phyloP scores from a whole-genome alignment of 2,797 vertebrate genomes.

The Sebastes steindachneri region DNA sequence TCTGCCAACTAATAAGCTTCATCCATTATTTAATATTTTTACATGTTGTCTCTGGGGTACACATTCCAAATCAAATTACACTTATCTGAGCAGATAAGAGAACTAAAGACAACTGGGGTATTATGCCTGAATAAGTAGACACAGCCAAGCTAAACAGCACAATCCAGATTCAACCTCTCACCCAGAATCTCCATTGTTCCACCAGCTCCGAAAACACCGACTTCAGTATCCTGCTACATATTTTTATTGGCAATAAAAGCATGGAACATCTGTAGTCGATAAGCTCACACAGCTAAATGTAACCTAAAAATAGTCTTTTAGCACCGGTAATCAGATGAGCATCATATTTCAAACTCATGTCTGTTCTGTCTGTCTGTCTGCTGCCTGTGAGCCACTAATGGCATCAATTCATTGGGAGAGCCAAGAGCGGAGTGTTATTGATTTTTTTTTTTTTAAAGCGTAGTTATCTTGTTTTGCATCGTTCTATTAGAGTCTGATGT shows the following conservation, averaged over 20 bases:
- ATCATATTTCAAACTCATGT: constrained; percentile 32
- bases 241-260: neutral
- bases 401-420: constrained; percentile 41
- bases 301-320: constrained; percentile 36
- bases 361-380: constrained; percentile 4
- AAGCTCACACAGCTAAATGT: neutral
- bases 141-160: neutral
- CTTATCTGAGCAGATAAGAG: neutral
- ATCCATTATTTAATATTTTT: neutral
- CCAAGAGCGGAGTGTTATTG: constrained; percentile 59
- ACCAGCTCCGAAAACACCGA: neutral
- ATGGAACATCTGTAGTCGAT: constrained; percentile 21
- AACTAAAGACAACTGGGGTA: neutral
- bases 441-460: constrained; percentile 52
- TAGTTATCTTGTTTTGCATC: constrained; percentile 48
- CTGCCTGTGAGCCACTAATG: constrained; percentile 47
- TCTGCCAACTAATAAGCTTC: neutral
- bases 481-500: constrained; percentile 28
- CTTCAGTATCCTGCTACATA: neutral
- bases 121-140: neutral
- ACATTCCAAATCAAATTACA: neutral
- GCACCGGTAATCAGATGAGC: constrained; percentile 12
- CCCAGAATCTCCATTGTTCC: neutral
- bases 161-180: neutral
- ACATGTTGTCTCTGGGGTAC: neutral